phyloP scores from a whole-genome alignment of 2,113 vertebrate species.

The Balaenoptera acutorostrata region DNA sequence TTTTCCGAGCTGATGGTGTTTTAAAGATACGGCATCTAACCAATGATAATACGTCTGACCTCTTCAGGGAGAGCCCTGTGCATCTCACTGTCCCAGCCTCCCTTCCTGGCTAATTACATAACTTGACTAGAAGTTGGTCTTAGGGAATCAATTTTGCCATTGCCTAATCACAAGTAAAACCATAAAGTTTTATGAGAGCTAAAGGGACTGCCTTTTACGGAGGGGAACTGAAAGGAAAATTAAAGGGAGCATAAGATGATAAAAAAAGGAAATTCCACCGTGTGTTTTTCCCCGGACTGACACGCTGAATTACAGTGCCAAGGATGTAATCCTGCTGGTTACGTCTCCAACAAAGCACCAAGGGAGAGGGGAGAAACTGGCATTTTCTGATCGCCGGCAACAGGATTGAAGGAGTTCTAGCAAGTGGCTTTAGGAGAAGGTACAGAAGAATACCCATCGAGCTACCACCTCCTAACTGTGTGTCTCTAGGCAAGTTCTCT shows the following conservation, averaged over 20 bases:
- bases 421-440: background rate
- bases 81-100: background rate
- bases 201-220: constrained; percentile 60
- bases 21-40: constrained; percentile 54
- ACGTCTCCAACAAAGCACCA: background rate
- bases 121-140: constrained; percentile 58
- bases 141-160: constrained; percentile 59
- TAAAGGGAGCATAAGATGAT: constrained; percentile 65
- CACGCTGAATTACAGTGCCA: background rate
- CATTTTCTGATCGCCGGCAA: background rate
- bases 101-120: constrained; percentile 53
- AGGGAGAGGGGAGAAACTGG: background rate
- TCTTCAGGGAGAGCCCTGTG: constrained; percentile 13
- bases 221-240: constrained; percentile 58
- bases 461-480: no score
- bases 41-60: constrained; percentile 39
- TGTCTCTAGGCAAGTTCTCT: background rate
- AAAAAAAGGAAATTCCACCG: constrained; percentile 35
- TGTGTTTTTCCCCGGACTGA: constrained; percentile 40
- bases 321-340: background rate
- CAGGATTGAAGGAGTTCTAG: accelerated
- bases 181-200: constrained; percentile 70
- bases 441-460: background rate
- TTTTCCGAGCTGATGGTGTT: constrained; percentile 50
- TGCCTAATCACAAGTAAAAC: constrained; percentile 60